A percentile compares a stretch with the other conserved stretches of the same genome.
phyloP scores from a whole-genome alignment of 1,140 invertebrate genomes.

The Limonius californicus region DNA sequence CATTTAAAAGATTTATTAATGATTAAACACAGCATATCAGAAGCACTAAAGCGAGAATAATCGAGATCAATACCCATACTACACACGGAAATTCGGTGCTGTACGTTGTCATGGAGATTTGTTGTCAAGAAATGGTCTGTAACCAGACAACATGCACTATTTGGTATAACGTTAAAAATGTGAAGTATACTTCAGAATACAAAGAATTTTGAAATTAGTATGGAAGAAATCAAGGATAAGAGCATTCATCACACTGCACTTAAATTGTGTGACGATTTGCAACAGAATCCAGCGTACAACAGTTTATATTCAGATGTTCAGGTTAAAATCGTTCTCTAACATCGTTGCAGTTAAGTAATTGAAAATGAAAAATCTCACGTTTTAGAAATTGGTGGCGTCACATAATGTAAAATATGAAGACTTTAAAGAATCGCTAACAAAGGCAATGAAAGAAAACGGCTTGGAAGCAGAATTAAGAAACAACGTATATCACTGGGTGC shows the following conservation, averaged over 20 bases:
- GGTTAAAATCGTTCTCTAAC: slow-evolving; percentile 40
- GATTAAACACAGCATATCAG: too few relatives aligned
- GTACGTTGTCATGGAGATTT: too few relatives aligned
- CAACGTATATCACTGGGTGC: slow-evolving; percentile 76
- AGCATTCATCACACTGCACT: slow-evolving; percentile 59
- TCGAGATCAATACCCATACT: too few relatives aligned
- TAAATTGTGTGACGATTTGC: slow-evolving; percentile 60
- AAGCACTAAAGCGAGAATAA: too few relatives aligned
- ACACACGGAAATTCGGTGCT: too few relatives aligned
- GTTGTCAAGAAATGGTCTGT: too few relatives aligned
- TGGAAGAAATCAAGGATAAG: slow-evolving; percentile 53
- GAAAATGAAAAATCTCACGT: background rate
- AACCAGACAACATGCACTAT: too few relatives aligned
- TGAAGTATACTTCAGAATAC: background rate
- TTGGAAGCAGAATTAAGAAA: slow-evolving; percentile 77
- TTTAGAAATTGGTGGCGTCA: slow-evolving; percentile 69
- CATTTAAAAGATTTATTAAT: too few relatives aligned
- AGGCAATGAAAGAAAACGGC: slow-evolving; percentile 68
- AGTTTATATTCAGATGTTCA: slow-evolving; percentile 61
- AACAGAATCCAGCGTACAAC: slow-evolving; percentile 60
- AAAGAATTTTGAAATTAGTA: slow-evolving; percentile 28
- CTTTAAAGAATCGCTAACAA: slow-evolving; percentile 70
- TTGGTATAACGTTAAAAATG: too few relatives aligned
- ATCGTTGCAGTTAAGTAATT: background rate
- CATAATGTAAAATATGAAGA: slow-evolving; percentile 67